phyloP scores from a whole-genome alignment of 2,113 vertebrate species.

The Genyomyrus donnyi region DNA sequence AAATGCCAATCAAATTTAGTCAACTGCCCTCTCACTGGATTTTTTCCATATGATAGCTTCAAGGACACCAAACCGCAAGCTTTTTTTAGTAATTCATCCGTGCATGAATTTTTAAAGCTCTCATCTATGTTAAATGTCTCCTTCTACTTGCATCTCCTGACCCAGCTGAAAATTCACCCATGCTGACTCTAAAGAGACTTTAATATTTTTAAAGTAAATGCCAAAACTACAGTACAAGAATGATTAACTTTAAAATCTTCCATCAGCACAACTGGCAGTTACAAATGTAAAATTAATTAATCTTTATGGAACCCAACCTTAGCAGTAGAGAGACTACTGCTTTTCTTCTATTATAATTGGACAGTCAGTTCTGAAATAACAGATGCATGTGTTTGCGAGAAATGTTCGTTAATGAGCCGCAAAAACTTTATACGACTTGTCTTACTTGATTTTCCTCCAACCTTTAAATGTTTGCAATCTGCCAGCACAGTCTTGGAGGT shows the following conservation, averaged over 20 bases:
- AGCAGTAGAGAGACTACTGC: not conserved
- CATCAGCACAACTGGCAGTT: constrained; percentile 27
- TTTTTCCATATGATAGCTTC: constrained; percentile 20
- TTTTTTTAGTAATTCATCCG: constrained; percentile 39
- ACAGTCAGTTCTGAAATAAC: not conserved
- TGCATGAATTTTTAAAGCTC: constrained; percentile 39
- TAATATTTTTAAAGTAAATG: constrained; percentile 40
- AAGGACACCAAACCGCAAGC: constrained; percentile 28
- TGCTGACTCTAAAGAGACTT: constrained; percentile 27
- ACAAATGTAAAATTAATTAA: constrained; percentile 32
- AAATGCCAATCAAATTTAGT: not conserved
- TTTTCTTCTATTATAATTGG: constrained; percentile 1
- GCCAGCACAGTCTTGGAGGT: not conserved
- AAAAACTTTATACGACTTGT: not conserved
- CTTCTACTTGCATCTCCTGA: constrained; percentile 19
- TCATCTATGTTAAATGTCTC: constrained; percentile 39
- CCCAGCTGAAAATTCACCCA: constrained; percentile 29
- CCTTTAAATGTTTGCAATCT: not conserved
- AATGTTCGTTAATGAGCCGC: not conserved
- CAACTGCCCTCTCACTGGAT: not conserved
- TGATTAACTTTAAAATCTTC: constrained; percentile 33
- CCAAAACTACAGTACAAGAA: constrained; percentile 32
- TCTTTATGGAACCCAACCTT: constrained; percentile 13
- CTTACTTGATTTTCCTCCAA: not conserved
- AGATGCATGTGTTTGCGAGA: not conserved